Percentiles rank a stretch among this genome's conserved stretches.
Conservation (phyloP, 2,888 invertebrate genomes). For the Thysanoteuthis rhombus region DNA sequence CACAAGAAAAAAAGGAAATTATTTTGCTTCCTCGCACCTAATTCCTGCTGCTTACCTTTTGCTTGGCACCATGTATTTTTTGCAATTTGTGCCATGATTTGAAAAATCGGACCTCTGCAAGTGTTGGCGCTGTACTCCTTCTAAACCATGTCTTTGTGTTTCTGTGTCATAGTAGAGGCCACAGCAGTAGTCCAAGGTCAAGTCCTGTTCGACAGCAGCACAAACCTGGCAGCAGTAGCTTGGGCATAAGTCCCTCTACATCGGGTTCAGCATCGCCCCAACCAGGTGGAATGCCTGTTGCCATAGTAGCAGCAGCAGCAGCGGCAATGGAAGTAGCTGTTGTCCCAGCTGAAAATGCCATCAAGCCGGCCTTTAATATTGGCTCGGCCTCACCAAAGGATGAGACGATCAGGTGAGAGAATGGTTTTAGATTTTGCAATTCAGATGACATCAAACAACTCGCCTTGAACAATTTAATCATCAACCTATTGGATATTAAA, state of each 20-base stretch:
- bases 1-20: too few species aligned
- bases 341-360: constrained; percentile 17
- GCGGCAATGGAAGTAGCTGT: neutral
- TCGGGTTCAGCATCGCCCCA: constrained; percentile 29
- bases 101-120: neutral
- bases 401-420: constrained; percentile 58
- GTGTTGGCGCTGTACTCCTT: neutral
- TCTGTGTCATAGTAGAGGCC: constrained; percentile 25
- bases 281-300: neutral
- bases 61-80: neutral
- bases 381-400: constrained; percentile 71
- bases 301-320: neutral
- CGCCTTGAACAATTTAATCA: neutral
- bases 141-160: constrained; percentile 18
- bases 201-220: constrained; percentile 22
- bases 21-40: neutral
- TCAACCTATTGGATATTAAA: too few species aligned
- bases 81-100: neutral
- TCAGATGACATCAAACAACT: neutral
- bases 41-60: neutral
- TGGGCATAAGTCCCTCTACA: neutral
- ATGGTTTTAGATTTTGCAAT: neutral
- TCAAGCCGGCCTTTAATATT: constrained; percentile 73
- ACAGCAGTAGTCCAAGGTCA: constrained; percentile 16
- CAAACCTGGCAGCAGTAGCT: neutral